Evolutionary conservation across 35 echinoderm and acorn worm genomes (phyloP), one percentile per base, ranked within the genome.

Genomic region (Eucidaris tribuloides): DNA sequence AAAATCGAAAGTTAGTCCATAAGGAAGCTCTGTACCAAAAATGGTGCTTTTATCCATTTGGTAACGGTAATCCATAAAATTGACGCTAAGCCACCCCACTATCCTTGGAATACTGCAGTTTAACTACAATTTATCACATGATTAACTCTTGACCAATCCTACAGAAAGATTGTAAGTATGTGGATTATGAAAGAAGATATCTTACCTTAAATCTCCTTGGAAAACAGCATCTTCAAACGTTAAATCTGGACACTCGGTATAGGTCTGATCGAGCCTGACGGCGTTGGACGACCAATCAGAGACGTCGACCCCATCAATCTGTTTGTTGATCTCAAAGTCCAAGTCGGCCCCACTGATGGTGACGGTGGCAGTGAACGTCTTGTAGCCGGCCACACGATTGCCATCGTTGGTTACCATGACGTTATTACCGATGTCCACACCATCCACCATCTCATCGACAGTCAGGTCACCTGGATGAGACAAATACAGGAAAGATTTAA

Each of bases 391-490:
- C 2, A 94, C 72, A 6, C 54, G 74, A 58, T 89, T 89, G 54
- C 14, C 49, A 41, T 72, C 45, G 57, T 94, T 62, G 32, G 81
- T 94, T 3, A 77, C 28, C 91, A 94, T 89, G 19, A 84, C 71
- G 58, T 89, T 58, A 36, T 45, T 37, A 7, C 57, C 77, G 24
- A 94, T 56, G 13, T 87, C 80, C 27, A 94, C 43, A 14, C 81
- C 86, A 80, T 94, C 86, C 20, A 94, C 71, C 13, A 45, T 65
- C 13, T 71, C 91, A 70, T 84, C 86, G 17, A 94, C 71, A 40
- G 22, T 48, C 25, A 92, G 35, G 65, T 90, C 56, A 63, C 66
- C 80, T 84, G 35, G 31, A 19, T 24, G 37, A 38, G 23, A 18
- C 29, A 77, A n/a, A 37, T 42, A 58, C 41, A 40, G 27, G 9